Conservation (phyloP, 1,140 invertebrate species). For the Drosophila funebris region DNA sequence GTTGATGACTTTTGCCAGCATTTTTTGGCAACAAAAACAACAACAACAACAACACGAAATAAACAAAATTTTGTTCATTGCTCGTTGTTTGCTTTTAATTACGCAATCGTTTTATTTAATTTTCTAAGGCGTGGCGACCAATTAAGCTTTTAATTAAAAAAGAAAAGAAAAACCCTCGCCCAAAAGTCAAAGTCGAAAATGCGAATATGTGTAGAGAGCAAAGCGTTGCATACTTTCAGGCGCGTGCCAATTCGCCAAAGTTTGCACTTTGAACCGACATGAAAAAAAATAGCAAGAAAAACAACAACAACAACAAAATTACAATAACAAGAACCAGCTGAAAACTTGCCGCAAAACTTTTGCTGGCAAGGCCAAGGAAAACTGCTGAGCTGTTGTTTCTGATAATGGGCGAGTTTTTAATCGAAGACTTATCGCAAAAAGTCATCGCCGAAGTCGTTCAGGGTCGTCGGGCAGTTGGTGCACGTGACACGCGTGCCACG, state of each 20-base stretch:
- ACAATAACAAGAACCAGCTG: constrained; percentile 8
- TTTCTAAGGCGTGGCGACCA: constrained; percentile 48
- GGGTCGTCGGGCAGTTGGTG: constrained; percentile 3
- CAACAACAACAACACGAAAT: not conserved
- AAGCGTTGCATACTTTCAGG: constrained; percentile 11
- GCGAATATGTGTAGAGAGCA: not conserved
- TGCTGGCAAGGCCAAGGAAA: constrained; percentile 25
- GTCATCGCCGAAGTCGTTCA: constrained; percentile 31
- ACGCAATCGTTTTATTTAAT: constrained; percentile 67
- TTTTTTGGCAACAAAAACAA: not conserved
- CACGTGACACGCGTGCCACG: constrained; percentile 7
- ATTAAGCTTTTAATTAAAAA: constrained; percentile 74
- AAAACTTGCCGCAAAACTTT: constrained; percentile 18
- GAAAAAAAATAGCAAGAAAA: not conserved
- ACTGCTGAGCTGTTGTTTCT: constrained; percentile 34
- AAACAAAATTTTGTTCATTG: constrained; percentile 7
- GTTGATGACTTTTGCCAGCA: constrained; percentile 6
- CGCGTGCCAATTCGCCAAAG: not conserved
- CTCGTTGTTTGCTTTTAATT: constrained; percentile 70
- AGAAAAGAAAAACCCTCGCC: not conserved
- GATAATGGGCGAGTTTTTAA: constrained; percentile 52
- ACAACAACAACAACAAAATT: not conserved
- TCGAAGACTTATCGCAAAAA: constrained; percentile 60
- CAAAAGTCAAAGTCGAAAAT: not conserved
- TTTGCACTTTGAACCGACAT: not conserved